Evolutionary conservation across 2,113 vertebrate species (phyloP).

Genomic region (Tupaia tana): DNA sequence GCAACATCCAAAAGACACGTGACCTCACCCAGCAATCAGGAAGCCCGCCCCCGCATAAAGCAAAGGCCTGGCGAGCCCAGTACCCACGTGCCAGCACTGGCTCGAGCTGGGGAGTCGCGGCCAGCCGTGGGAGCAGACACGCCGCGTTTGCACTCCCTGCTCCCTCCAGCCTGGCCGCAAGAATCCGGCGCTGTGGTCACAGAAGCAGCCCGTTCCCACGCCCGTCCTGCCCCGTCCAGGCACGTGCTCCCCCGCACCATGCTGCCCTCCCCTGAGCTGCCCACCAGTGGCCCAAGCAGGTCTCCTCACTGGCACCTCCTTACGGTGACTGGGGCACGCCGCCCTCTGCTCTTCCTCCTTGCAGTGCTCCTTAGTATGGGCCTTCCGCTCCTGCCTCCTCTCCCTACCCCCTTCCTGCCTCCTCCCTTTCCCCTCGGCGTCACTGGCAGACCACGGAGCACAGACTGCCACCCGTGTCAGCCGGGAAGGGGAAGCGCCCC

Average conservation of each 20-base stretch:
- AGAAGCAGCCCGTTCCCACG: background rate
- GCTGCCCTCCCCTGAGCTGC: rapidly evolving
- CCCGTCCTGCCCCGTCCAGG: too few relatives aligned
- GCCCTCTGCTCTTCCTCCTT: background rate
- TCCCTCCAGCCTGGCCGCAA: too few relatives aligned
- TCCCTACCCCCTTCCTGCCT: background rate
- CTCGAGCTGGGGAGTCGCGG: rapidly evolving
- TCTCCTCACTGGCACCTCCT: too few relatives aligned
- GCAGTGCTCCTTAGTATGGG: background rate
- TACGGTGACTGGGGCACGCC: rapidly evolving
- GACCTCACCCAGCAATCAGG: background rate
- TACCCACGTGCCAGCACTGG: background rate
- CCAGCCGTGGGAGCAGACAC: rapidly evolving
- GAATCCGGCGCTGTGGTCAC: background rate
- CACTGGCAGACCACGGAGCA: background rate
- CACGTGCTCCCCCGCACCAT: rapidly evolving
- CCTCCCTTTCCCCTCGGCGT: background rate
- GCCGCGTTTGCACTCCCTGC: rapidly evolving
- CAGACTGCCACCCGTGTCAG: rapidly evolving
- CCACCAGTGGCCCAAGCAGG: rapidly evolving
- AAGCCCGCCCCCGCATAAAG: background rate
- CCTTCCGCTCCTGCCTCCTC: rapidly evolving
- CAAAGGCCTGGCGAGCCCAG: rapidly evolving
- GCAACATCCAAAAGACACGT: background rate
- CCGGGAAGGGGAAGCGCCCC: background rate